Conservation (phyloP, 2,888 invertebrate species). For the Diplolepis rosae region DNA sequence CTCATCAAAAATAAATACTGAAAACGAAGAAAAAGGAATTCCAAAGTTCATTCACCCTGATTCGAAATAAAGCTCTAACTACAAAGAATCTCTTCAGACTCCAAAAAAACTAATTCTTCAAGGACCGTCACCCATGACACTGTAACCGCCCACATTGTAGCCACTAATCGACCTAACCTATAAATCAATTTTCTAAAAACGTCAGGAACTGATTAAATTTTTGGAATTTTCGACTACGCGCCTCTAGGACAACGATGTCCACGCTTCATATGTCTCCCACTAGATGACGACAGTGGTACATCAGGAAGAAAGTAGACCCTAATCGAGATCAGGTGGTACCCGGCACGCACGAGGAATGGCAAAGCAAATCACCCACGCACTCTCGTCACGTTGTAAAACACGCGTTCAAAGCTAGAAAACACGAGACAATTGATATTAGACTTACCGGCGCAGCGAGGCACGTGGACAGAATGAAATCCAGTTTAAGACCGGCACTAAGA, state of each 20-base stretch:
- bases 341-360: slow-evolving; percentile 20
- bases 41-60: slow-evolving; percentile 13
- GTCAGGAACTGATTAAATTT: background rate
- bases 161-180: background rate
- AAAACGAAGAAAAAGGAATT: background rate
- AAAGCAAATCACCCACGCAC: slow-evolving; percentile 13
- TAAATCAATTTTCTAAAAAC: no score
- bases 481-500: slow-evolving; percentile 57
- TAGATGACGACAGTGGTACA: slow-evolving; percentile 20
- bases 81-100: background rate
- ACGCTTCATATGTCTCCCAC: background rate
- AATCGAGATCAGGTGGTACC: slow-evolving; percentile 34
- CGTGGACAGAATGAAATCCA: slow-evolving; percentile 67
- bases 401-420: background rate
- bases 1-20: background rate
- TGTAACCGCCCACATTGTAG: background rate
- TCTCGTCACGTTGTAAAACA: slow-evolving; percentile 15
- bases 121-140: background rate
- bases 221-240: background rate
- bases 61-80: no score
- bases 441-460: slow-evolving; percentile 69
- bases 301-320: slow-evolving; percentile 1
- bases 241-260: slow-evolving; percentile 12
- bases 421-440: slow-evolving; percentile 39
- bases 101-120: background rate